Base-by-base conservation (phyloP, 2,888 invertebrate species). In the Dendrolimus pini region DNA sequence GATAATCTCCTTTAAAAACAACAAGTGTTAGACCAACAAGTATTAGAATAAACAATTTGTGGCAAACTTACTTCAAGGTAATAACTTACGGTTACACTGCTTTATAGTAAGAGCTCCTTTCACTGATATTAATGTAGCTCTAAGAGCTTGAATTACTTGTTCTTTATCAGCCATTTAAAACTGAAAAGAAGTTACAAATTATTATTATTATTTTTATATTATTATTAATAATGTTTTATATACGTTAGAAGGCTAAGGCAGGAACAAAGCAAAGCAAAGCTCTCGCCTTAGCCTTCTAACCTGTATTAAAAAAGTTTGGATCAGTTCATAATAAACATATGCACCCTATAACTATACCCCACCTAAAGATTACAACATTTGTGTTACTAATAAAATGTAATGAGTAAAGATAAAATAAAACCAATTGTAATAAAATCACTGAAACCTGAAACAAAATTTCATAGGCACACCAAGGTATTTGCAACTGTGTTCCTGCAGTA, bases 1-100 rank as follows among this genome's bases (percentile, higher is more conserved):
- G 80, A 75, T 94, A 95, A 71, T 95, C 95, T 55, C 87, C 93
- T 92, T 65, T 7, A 69, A 68, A 57, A 47, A 42, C 53, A 56
- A 52, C 30, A 10, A 55, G n/a, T 12, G 59, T 53, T 58, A 52
- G 56, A 55, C 53, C 47, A 54, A 55, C 14, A 30, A 9, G 8
- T 42, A 3, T 55, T 9, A 30, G 6, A 7, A 55, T 41, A 9
- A 18, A 41, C 0, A 18, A 7, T 30, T 55, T 41, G 8, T 30
- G 3, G n/a, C 9, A 56, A 30, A 12, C n/a, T 8, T 41, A 9
- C n/a, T 52, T 52, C n/a, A n/a, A 12, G 18, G 1, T 42, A 41
- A 7, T 59, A 59, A 89, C 92, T 91, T 83, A 93, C 93, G 77
- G 66, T 91, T 91, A 61, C 93, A 85, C 70, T 91, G 85, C 54